These are phyloP conservation scores for Cephalopholis sonnerati DNA, from an alignment of 2,113 vertebrate genomes.

Conservation along the genomic window DNA sequence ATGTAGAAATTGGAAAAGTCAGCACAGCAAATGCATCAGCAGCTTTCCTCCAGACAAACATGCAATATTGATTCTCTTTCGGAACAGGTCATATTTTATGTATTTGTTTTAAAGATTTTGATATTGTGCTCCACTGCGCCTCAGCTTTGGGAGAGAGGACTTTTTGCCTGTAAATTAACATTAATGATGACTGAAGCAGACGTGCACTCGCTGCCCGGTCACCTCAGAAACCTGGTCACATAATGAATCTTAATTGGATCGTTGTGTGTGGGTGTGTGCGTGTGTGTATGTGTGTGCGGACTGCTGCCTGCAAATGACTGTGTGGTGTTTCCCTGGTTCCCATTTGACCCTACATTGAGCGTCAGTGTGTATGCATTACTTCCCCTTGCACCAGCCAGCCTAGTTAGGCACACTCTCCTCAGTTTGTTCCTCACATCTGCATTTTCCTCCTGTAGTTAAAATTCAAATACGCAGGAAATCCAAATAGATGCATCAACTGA, in stretches of 20 bases:
- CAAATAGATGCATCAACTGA: constrained; percentile 35
- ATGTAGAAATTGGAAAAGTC: constrained; percentile 83
- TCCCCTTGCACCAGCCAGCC: background rate
- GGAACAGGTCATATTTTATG: constrained; percentile 81
- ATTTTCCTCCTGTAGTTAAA: constrained; percentile 34
- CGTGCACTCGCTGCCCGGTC: constrained; percentile 9
- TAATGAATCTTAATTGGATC: constrained; percentile 47
- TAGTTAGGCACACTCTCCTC: constrained; percentile 15
- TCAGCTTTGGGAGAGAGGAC: constrained; percentile 23
- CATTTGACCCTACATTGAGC: constrained; percentile 8
- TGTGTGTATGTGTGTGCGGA: background rate
- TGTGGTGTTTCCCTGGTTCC: constrained; percentile 5
- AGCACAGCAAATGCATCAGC: constrained; percentile 78
- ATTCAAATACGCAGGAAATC: constrained; percentile 41
- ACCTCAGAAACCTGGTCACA: constrained; percentile 39
- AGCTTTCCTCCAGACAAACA: constrained; percentile 80
- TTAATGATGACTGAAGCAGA: constrained; percentile 57
- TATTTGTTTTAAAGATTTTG: constrained; percentile 77
- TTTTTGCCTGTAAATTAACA: constrained; percentile 53
- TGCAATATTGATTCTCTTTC: constrained; percentile 78
- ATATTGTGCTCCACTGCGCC: constrained; percentile 55
- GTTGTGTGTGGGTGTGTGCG: background rate
- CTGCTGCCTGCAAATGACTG: background rate
- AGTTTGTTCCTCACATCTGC: constrained; percentile 47
- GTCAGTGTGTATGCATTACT: background rate